Evolutionary conservation across 2,113 vertebrate species (phyloP), one percentile per base, ranked within the genome.

Genomic region (Siphamia tubifer): DNA sequence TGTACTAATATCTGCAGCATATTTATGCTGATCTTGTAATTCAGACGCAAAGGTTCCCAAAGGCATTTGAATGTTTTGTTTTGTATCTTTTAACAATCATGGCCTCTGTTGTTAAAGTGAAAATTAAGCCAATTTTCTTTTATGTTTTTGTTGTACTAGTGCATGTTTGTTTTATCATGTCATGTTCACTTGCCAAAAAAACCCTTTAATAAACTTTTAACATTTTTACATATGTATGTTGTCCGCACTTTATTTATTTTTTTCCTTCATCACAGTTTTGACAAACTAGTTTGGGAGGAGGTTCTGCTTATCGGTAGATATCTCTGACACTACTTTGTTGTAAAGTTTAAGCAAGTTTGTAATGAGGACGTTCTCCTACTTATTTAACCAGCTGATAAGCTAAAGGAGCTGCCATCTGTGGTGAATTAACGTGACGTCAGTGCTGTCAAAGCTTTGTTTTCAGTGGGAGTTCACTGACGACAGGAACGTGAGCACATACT

Each of bases 51-150:
- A 85, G 32, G 70, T 68, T 75, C 67, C 69, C 16, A 54, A 58
- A 65, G 67, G 42, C 47, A 42, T 77, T 54, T 78, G 52, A 81
- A 87, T 83, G 55, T 79, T 77, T n/a, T n/a, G n/a, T n/a, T n/a
- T n/a, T n/a, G n/a, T n/a, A n/a, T n/a, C n/a, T n/a, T n/a, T 58
- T 27, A 51, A 8, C 12, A 38, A 31, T 48, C 16, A 36, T 55
- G 20, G 42, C 45, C 21, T 63, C 28, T 48, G 32, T 64, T 24
- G 13, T 16, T 15, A 1, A 23, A 11, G 31, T 64, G 8, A 16
- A 3, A 25, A 19, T 5, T 17, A 58, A 43, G 30, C 21, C 11
- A 62, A 25, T 43, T 17, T 56, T 30, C 38, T 35, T 77, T 73
- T 74, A 60, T 24, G 27, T 30, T 56, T 52, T 35, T 24, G 42